Evolutionary conservation across 2,888 invertebrate species (phyloP), one percentile per base, ranked within the genome.

Genomic region (Dione juno): DNA sequence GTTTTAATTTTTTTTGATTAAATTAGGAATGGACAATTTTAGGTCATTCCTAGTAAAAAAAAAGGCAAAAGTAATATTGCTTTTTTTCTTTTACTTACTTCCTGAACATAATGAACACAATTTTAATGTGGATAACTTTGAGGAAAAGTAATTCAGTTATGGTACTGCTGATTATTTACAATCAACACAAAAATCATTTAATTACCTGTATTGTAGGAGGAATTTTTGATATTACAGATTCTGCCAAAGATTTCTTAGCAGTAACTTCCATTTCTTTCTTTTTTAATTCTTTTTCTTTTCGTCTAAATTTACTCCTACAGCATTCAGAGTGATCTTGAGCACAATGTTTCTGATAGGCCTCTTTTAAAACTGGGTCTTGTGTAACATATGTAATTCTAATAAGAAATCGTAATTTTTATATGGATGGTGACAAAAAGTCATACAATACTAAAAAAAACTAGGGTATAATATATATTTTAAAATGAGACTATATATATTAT

Each of bases 301-400:
- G 84, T 75, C 79, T 85, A 40, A 65, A 73, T 76, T 86, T 89
- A 74, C 77, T 77, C 75, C 84, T 90, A 77, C 93, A 93, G 77
- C 93, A 93, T 70, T 87, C 86, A 28, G 89, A 85, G 54, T 79
- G 78, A 77, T 93, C 93, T 67, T 81, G 70, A 48, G 83, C 76
- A 77, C 89, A 89, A 58, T 86, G 83, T 70, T 86, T 88, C 74
- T 83, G 82, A 82, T 87, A 92, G 70, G 79, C 76, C 76, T 88
- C 82, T 79, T 86, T 90, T 78, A 93, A 76, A 77, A 81, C 81
- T 14, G 87, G 81, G 78, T 94, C 91, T 76, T 90, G 82, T 67
- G 92, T 87, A 73, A 88, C 80, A 65, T 87, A 82, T 35, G 93
- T 87, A 69, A 92, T 84, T 80, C 94, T 94, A 78, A 83, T 83